Percentiles rank a stretch among this genome's conserved stretches.
Evolutionary conservation across 2,888 invertebrate species (phyloP).

Genomic region (Mimumesa dahlbomi): DNA sequence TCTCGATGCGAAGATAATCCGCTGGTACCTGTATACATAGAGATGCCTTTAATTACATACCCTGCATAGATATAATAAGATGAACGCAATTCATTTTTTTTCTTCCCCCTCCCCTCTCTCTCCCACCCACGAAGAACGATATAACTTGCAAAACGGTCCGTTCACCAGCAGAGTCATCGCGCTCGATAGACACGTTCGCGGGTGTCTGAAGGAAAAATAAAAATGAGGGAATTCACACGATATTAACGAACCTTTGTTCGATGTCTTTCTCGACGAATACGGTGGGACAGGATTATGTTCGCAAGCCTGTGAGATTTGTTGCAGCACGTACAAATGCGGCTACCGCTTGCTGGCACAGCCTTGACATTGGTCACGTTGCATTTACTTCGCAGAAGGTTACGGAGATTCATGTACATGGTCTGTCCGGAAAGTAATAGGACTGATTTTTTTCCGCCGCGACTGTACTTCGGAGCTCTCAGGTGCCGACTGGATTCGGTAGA

Average conservation of each 20-base stretch:
- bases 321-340: conserved; percentile 49
- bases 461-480: no score
- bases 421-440: no score
- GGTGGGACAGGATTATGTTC: conserved; percentile 28
- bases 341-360: conserved; percentile 52
- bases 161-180: not conserved
- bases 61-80: no score
- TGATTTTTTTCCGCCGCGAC: no score
- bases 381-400: conserved; percentile 61
- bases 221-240: conserved; percentile 26
- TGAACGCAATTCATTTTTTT: no score
- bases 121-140: not conserved
- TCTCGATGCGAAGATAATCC: no score
- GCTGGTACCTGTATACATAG: no score
- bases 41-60: no score
- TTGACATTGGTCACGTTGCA: conserved; percentile 67
- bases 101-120: no score
- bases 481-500: no score
- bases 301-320: conserved; percentile 51
- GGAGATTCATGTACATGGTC: conserved; percentile 50
- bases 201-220: not conserved
- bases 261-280: conserved; percentile 32
- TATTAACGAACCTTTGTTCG: conserved; percentile 46
- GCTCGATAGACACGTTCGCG: not conserved
- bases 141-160: not conserved